phyloP scores from a whole-genome alignment of 2,113 vertebrate species.

The Oreochromis spilurus region DNA sequence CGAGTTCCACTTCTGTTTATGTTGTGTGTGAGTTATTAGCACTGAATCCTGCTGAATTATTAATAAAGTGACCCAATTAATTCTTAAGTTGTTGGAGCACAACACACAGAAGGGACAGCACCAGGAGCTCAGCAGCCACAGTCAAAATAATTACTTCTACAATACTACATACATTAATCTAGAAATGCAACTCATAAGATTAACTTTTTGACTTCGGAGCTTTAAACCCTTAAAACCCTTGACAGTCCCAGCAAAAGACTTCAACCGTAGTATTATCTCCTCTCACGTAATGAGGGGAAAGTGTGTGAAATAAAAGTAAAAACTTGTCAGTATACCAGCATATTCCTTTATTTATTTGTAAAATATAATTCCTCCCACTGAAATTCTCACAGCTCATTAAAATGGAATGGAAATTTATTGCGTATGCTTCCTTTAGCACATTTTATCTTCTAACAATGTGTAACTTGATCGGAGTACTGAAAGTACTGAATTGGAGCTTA shows the following conservation, averaged over 20 bases:
- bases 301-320: neutral
- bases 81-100: neutral
- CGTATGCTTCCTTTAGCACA: neutral
- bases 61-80: slow-evolving; percentile 33
- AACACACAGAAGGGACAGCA: neutral
- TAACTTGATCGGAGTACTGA: neutral
- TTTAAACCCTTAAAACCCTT: neutral
- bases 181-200: neutral
- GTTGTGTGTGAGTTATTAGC: neutral
- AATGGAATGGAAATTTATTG: neutral
- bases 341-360: neutral
- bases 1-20: neutral
- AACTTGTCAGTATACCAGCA: neutral
- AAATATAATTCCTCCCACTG: neutral
- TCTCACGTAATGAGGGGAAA: neutral
- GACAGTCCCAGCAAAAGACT: neutral
- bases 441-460: neutral
- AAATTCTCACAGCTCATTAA: neutral
- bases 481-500: neutral
- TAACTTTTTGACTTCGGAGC: neutral
- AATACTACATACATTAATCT: neutral
- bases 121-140: neutral
- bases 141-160: neutral
- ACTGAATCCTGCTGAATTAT: slow-evolving; percentile 16
- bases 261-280: neutral